Evolutionary conservation across 2,113 vertebrate species (phyloP).

Genomic region (Promerops cafer): DNA sequence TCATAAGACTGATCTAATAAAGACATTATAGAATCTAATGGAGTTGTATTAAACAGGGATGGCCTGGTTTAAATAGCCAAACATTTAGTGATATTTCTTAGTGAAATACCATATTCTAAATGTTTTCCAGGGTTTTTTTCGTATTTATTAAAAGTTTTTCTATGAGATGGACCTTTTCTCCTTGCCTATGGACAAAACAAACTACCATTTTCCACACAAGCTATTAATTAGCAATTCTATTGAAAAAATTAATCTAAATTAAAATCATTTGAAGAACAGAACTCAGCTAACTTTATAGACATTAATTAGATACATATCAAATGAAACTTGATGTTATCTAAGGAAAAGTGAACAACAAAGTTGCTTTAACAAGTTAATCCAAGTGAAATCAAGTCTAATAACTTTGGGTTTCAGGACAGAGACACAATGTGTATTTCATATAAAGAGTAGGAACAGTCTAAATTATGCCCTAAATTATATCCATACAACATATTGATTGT

Average conservation of each 20-base stretch:
- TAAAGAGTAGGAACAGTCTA: background rate
- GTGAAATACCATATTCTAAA: background rate
- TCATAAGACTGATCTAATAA: background rate
- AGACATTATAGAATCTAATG: background rate
- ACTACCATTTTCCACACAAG: background rate
- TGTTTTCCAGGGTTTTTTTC: background rate
- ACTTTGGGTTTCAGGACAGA: background rate
- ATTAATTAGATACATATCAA: constrained; percentile 4
- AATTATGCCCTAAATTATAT: background rate
- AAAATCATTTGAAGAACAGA: background rate
- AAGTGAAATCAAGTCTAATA: background rate
- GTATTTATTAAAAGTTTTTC: background rate
- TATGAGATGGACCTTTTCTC: background rate
- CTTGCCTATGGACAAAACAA: background rate
- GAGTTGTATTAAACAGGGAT: background rate
- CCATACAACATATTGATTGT: background rate
- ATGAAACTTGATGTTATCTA: background rate
- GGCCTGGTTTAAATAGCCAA: background rate
- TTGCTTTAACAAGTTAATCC: background rate
- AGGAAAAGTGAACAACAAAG: background rate
- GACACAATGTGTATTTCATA: background rate
- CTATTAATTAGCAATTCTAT: background rate
- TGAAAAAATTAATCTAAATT: constrained; percentile 37
- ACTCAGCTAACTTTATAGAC: background rate
- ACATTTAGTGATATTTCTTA: background rate